phyloP scores from a whole-genome alignment of 1,140 invertebrate species.

The Drosophila subobscura region DNA sequence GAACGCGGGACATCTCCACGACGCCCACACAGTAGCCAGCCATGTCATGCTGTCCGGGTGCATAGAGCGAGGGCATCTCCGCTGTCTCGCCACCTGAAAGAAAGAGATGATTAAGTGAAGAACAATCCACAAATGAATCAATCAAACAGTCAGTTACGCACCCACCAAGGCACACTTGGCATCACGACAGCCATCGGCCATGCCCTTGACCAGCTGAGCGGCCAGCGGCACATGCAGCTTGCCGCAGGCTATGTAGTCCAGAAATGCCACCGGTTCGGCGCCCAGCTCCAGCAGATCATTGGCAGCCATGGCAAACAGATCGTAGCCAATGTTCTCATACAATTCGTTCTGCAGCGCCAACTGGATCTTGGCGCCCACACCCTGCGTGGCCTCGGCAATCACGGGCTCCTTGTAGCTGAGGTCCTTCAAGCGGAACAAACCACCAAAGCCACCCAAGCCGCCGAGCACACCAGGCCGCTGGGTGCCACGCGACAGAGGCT shows the following conservation, averaged over 20 bases:
- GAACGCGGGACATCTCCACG: slow-evolving; percentile 88
- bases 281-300: slow-evolving; percentile 98
- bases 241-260: slow-evolving; percentile 98
- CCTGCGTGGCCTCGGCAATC: slow-evolving; percentile 94
- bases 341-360: slow-evolving; percentile 91
- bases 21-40: slow-evolving; percentile 97
- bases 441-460: slow-evolving; percentile 95
- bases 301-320: slow-evolving; percentile 98
- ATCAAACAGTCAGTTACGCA: slow-evolving; percentile 74
- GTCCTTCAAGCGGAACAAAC: slow-evolving; percentile 91
- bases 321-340: slow-evolving; percentile 95
- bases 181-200: slow-evolving; percentile 93
- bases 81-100: slow-evolving; percentile 95
- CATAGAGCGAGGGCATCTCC: slow-evolving; percentile 97
- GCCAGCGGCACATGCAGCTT: slow-evolving; percentile 91
- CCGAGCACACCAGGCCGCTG: slow-evolving; percentile 90
- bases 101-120: background rate
- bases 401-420: slow-evolving; percentile 90
- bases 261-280: slow-evolving; percentile 96
- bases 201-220: slow-evolving; percentile 91
- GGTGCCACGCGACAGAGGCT: slow-evolving; percentile 89
- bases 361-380: slow-evolving; percentile 97
- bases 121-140: too few species aligned
- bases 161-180: slow-evolving; percentile 95
- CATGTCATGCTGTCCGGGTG: slow-evolving; percentile 92